A percentile compares a stretch with the other conserved stretches of the same genome.
These are phyloP conservation scores for Calyptomena viridis DNA, from an alignment of 2,113 vertebrate species.

Conservation along the genomic window DNA sequence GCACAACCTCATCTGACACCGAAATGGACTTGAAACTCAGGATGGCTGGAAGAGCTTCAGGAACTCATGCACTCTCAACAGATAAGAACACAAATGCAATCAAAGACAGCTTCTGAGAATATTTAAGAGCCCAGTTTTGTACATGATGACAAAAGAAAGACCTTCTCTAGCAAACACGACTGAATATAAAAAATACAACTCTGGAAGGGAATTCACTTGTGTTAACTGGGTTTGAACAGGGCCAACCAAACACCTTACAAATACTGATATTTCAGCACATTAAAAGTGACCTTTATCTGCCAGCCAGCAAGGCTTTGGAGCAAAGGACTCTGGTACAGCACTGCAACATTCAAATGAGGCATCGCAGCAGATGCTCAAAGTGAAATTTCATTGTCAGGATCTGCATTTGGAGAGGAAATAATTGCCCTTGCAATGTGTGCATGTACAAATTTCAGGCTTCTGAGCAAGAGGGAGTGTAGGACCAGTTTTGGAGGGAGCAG, in stretches of 20 bases:
- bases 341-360: background rate
- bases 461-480: background rate
- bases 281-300: background rate
- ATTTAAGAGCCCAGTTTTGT: background rate
- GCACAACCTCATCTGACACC: background rate
- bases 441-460: background rate
- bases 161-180: background rate
- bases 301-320: background rate
- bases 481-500: background rate
- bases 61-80: background rate
- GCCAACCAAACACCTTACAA: background rate
- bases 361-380: background rate
- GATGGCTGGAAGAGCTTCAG: background rate
- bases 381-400: background rate
- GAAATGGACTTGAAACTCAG: background rate
- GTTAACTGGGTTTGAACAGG: background rate
- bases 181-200: background rate
- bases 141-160: background rate
- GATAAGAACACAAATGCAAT: background rate
- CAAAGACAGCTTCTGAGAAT: background rate
- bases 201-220: background rate
- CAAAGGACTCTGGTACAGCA: fast-evolving
- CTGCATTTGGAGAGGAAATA: background rate
- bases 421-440: background rate
- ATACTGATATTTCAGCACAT: background rate